phyloP scores from a whole-genome alignment of 2,113 vertebrate genomes.

The Anguilla rostrata region DNA sequence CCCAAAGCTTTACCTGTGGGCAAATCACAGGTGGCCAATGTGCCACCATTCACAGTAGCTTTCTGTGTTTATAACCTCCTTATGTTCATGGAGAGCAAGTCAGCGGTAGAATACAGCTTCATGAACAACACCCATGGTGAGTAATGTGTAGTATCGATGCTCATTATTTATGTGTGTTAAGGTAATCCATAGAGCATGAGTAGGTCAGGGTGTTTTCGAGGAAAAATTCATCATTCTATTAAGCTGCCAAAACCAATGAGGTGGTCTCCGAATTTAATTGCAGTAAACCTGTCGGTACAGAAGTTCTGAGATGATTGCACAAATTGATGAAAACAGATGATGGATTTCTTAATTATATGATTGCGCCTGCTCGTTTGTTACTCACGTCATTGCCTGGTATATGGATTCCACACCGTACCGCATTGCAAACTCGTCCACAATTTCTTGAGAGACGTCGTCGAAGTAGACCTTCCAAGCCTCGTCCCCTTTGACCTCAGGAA shows the following conservation, averaged over 20 bases:
- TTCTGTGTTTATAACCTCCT: background rate
- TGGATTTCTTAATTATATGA: background rate
- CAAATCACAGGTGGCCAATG: background rate
- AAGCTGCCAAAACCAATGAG: background rate
- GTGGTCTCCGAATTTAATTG: background rate
- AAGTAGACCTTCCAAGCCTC: constrained; percentile 99
- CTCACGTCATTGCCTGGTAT: constrained; percentile 99
- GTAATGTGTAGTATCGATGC: background rate
- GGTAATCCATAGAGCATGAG: constrained; percentile 51
- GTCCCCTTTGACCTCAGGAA: constrained; percentile 90
- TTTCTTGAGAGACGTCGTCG: constrained; percentile 92
- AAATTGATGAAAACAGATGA: constrained; percentile 53
- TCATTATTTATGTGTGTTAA: constrained; percentile 16
- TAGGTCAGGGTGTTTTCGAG: constrained; percentile 44
- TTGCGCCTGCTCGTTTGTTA: constrained; percentile 34
- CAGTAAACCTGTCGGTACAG: background rate
- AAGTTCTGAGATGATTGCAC: background rate
- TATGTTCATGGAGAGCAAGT: background rate
- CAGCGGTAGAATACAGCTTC: background rate
- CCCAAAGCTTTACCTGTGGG: background rate
- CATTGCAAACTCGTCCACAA: constrained; percentile 97
- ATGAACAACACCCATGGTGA: background rate
- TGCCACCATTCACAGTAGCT: background rate
- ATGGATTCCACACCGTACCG: constrained; percentile 96
- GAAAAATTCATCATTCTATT: constrained; percentile 28